Evolutionary conservation across 2,888 invertebrate species (phyloP).

Genomic region (Stomorhina lunata): DNA sequence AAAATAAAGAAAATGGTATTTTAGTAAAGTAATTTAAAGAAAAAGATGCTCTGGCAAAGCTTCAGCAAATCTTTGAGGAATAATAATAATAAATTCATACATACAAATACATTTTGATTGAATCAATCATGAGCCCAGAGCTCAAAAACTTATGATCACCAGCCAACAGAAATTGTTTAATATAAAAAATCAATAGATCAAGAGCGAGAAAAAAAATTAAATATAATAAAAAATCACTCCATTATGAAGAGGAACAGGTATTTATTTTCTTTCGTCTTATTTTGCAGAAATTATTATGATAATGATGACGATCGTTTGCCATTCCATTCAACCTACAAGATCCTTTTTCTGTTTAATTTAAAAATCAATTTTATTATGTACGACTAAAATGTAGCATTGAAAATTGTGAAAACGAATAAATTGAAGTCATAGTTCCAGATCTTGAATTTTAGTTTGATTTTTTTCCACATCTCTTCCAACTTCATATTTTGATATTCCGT

Average conservation of each 20-base stretch:
- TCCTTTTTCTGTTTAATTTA: slow-evolving; percentile 47
- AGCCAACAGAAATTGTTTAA: slow-evolving; percentile 31
- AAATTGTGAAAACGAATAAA: slow-evolving; percentile 45
- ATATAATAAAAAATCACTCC: slow-evolving; percentile 26
- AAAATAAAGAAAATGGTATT: slow-evolving; percentile 40
- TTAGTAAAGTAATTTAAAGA: slow-evolving; percentile 46
- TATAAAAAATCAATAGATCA: slow-evolving; percentile 56
- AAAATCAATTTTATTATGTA: slow-evolving; percentile 57
- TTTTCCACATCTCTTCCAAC: background rate
- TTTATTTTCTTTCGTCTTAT: background rate
- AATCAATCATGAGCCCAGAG: slow-evolving; percentile 74
- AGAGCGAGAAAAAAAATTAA: slow-evolving; percentile 25
- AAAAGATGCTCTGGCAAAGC: slow-evolving; percentile 18
- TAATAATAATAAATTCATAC: slow-evolving; percentile 70
- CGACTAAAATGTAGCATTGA: slow-evolving; percentile 2
- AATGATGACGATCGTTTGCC: slow-evolving; percentile 19
- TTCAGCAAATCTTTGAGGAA: slow-evolving; percentile 65
- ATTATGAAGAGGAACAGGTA: slow-evolving; percentile 55
- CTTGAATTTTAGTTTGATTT: background rate
- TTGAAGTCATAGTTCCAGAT: slow-evolving; percentile 16
- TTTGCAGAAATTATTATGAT: slow-evolving; percentile 10
- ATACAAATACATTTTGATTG: slow-evolving; percentile 73
- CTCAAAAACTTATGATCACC: slow-evolving; percentile 20
- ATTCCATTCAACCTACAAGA: slow-evolving; percentile 41
- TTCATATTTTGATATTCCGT: slow-evolving; percentile 55